Percentiles rank a stretch among this genome's conserved stretches.
phyloP scores from a whole-genome alignment of 2,113 vertebrate species.

The Scomber colias region DNA sequence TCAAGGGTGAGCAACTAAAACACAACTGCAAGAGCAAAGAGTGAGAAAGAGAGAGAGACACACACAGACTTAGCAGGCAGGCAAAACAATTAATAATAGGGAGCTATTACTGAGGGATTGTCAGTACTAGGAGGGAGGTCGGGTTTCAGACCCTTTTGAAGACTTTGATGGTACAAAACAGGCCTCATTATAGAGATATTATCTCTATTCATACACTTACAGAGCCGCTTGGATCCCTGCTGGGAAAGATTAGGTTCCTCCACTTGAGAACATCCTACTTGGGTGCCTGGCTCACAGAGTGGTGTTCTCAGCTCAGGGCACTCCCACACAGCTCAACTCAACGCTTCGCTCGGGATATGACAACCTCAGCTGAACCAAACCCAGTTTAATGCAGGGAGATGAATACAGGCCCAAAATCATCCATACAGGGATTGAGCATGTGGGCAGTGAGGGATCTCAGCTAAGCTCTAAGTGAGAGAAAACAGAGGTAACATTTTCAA shows the following conservation, averaged over 20 bases:
- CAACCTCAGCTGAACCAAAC: constrained; percentile 11
- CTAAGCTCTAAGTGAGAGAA: neutral
- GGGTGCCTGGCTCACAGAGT: constrained; percentile 65
- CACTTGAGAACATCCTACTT: constrained; percentile 85
- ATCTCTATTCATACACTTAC: constrained; percentile 90
- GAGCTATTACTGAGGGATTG: constrained; percentile 85
- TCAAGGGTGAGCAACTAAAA: constrained; percentile 61
- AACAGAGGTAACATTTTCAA: neutral
- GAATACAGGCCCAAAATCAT: constrained; percentile 6
- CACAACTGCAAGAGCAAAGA: constrained; percentile 25
- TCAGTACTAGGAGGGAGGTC: constrained; percentile 84
- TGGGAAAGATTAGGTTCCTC: constrained; percentile 88
- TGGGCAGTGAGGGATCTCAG: neutral
- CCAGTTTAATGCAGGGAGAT: neutral
- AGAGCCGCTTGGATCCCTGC: constrained; percentile 85
- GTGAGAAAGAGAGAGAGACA: constrained; percentile 42
- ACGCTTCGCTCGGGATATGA: neutral
- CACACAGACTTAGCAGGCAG: constrained; percentile 73
- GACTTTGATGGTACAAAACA: constrained; percentile 89
- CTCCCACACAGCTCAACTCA: constrained; percentile 48
- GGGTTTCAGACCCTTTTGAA: constrained; percentile 87
- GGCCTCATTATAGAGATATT: constrained; percentile 90
- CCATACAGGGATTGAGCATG: neutral
- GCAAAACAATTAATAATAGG: constrained; percentile 89
- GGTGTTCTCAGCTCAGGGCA: constrained; percentile 63